Evolutionary conservation across 2,888 invertebrate species (phyloP).

Genomic region (Teinopalpus imperialis): DNA sequence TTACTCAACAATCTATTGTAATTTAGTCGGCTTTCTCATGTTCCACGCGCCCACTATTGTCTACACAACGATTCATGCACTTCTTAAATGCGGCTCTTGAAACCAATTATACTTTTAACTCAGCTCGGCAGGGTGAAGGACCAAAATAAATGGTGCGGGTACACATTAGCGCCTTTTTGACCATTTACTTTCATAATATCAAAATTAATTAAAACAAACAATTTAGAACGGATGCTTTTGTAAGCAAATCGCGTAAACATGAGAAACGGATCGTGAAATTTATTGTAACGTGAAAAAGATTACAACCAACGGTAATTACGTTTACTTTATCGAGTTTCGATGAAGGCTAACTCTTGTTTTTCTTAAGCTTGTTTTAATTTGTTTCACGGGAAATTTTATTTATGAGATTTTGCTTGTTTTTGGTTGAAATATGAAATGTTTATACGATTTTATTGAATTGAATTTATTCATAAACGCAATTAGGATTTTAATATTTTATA

Average conservation of each 20-base stretch:
- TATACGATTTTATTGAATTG: neutral
- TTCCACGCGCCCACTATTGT: constrained; percentile 44
- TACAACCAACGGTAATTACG: constrained; percentile 33
- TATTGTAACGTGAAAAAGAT: constrained; percentile 38
- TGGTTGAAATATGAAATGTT: no score
- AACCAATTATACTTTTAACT: constrained; percentile 69
- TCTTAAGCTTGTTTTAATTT: constrained; percentile 19
- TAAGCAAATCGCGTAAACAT: constrained; percentile 28
- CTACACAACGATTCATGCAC: constrained; percentile 46
- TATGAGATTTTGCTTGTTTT: constrained; percentile 12
- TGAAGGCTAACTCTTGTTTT: constrained; percentile 26
- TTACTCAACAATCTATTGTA: constrained; percentile 29
- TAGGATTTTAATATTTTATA: no score
- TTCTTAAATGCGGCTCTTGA: constrained; percentile 60
- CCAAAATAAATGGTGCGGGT: constrained; percentile 45
- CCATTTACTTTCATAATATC: constrained; percentile 3
- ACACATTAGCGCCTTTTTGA: constrained; percentile 39
- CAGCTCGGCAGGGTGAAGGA: constrained; percentile 44
- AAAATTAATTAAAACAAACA: constrained; percentile 36
- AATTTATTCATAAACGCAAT: no score
- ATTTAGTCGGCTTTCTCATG: constrained; percentile 35
- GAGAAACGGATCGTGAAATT: constrained; percentile 27
- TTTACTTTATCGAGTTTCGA: constrained; percentile 33
- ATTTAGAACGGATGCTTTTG: constrained; percentile 36
- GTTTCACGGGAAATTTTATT: constrained; percentile 16